A percentile compares a stretch with the other conserved stretches of the same genome.
Conservation (phyloP, 1,140 invertebrate genomes). For the Hycleus cichorii region DNA sequence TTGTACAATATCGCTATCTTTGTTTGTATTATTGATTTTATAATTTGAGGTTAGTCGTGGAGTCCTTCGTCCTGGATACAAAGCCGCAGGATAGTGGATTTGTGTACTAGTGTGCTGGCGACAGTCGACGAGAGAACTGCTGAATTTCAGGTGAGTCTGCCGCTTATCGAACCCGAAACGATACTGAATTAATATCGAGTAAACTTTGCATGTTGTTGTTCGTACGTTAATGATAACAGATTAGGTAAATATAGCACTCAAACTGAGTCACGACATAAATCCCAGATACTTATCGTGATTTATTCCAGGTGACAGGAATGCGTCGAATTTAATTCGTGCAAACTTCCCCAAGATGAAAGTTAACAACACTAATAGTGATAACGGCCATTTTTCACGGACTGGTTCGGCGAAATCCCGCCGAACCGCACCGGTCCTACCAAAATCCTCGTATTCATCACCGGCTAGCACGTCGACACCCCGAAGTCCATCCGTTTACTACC, state of each 20-base stretch:
- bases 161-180: background rate
- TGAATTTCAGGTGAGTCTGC: background rate
- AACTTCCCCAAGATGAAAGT: background rate
- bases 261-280: too few relatives aligned
- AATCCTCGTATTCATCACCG: conserved; percentile 31
- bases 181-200: too few relatives aligned
- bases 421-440: conserved; percentile 18
- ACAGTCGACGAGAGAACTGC: background rate
- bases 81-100: background rate
- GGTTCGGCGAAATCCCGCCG: conserved; percentile 20
- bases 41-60: conserved; percentile 1
- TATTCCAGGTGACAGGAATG: too few relatives aligned
- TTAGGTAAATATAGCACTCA: too few relatives aligned
- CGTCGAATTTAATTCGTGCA: background rate
- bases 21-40: conserved; percentile 3
- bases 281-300: too few relatives aligned
- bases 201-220: too few relatives aligned
- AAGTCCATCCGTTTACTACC: conserved; percentile 26
- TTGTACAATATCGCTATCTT: background rate
- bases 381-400: conserved; percentile 23
- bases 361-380: background rate
- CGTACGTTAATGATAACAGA: too few relatives aligned
- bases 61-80: background rate
- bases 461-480: conserved; percentile 19
- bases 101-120: background rate